Conservation (phyloP, 2,888 invertebrate genomes). For the Drosophila neotestacea region DNA sequence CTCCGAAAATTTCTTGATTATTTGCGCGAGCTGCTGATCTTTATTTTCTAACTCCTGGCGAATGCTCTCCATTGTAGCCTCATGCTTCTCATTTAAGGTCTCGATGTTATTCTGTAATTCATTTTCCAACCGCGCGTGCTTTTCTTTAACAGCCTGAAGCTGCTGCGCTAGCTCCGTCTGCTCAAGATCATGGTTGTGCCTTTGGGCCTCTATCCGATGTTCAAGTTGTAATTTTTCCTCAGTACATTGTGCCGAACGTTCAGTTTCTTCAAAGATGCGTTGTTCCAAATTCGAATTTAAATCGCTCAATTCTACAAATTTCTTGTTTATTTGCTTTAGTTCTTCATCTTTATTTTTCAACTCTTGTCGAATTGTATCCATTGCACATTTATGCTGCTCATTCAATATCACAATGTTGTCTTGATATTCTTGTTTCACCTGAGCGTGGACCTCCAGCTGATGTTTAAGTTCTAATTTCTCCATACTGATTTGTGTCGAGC, state of each 20-base stretch:
- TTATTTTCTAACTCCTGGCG: no score
- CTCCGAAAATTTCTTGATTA: no score
- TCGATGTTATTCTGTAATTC: neutral
- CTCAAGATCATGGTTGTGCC: neutral
- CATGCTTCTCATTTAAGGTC: no score
- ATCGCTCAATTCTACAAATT: slow-evolving; percentile 40
- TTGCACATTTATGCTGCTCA: no score
- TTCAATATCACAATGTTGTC: no score
- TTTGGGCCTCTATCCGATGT: neutral
- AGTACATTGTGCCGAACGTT: neutral
- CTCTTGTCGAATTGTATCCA: neutral
- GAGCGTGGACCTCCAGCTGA: no score
- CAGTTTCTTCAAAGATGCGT: slow-evolving; percentile 21
- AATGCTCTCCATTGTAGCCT: no score
- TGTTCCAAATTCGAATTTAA: slow-evolving; percentile 47
- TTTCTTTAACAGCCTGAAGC: neutral
- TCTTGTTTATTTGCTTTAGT: slow-evolving; percentile 35
- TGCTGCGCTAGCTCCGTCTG: neutral
- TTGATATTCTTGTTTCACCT: no score
- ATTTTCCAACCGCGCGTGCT: neutral
- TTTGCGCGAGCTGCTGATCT: no score
- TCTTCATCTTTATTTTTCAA: slow-evolving; percentile 47
- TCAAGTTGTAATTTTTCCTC: slow-evolving; percentile 1
- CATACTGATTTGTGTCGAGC: no score
- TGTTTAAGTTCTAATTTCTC: no score